Percentiles rank a stretch among this genome's conserved stretches.
These are phyloP conservation scores for Dione vanillae DNA, from an alignment of 2,888 invertebrate genomes.

Conservation along the genomic window DNA sequence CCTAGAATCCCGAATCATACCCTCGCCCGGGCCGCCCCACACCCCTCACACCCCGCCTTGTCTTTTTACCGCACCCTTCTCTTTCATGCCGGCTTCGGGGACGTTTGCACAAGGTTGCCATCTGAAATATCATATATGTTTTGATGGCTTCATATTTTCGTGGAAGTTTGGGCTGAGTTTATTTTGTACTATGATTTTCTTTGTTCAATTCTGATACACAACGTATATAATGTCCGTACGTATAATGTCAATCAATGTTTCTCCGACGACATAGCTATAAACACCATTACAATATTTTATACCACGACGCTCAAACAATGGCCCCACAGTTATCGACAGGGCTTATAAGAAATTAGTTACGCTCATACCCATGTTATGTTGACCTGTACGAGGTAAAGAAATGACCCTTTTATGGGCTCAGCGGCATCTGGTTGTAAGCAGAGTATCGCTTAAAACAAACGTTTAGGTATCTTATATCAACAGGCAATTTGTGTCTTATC, in stretches of 20 bases:
- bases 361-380: constrained; percentile 55
- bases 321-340: constrained; percentile 67
- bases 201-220: constrained; percentile 17
- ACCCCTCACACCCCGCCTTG: constrained; percentile 69
- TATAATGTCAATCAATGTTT: constrained; percentile 37
- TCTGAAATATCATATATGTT: constrained; percentile 48
- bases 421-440: constrained; percentile 50
- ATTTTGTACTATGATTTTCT: constrained; percentile 16
- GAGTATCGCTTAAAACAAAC: constrained; percentile 69
- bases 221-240: not conserved
- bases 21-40: constrained; percentile 77
- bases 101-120: constrained; percentile 66
- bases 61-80: constrained; percentile 77
- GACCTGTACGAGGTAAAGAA: constrained; percentile 58
- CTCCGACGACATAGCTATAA: constrained; percentile 35
- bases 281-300: constrained; percentile 54
- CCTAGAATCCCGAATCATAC: constrained; percentile 84
- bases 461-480: constrained; percentile 57
- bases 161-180: constrained; percentile 4
- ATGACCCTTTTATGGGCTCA: constrained; percentile 50
- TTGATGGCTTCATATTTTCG: constrained; percentile 20
- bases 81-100: constrained; percentile 71
- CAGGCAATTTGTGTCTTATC: constrained; percentile 61
- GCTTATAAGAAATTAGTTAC: constrained; percentile 69
- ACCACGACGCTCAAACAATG: constrained; percentile 68